phyloP scores from a whole-genome alignment of 1,140 invertebrate species.

The Agrypnia vestita region DNA sequence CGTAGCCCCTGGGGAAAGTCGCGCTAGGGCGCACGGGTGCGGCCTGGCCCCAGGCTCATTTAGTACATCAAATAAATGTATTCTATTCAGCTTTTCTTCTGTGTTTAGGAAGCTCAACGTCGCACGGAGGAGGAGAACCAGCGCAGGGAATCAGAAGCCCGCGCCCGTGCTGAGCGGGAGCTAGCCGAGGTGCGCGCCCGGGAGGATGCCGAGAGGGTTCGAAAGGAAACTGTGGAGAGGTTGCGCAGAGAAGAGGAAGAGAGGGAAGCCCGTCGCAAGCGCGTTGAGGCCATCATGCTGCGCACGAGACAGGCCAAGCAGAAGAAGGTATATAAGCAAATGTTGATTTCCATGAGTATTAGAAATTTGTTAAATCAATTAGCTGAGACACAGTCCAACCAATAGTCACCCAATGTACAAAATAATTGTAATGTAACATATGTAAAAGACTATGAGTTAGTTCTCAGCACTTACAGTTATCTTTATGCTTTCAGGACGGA shows the following conservation, averaged over 20 bases:
- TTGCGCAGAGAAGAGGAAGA: conserved; percentile 87
- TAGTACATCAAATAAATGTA: too few relatives aligned
- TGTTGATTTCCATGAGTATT: too few relatives aligned
- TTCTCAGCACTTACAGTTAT: not conserved
- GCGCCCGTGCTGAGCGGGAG: conserved; percentile 82
- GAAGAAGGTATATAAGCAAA: conserved; percentile 44
- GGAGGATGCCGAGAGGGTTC: conserved; percentile 86
- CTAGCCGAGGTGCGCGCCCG: conserved; percentile 83
- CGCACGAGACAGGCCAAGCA: conserved; percentile 78
- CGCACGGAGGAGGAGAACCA: conserved; percentile 77
- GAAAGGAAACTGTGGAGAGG: conserved; percentile 82
- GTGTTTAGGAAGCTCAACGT: conserved; percentile 73
- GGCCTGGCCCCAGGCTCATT: too few relatives aligned
- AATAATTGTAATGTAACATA: too few relatives aligned
- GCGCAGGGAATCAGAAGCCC: conserved; percentile 78
- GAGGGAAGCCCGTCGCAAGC: conserved; percentile 81
- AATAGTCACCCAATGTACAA: too few relatives aligned
- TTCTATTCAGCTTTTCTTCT: too few relatives aligned
- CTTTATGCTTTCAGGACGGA: conserved; percentile 51
- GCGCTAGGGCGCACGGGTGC: too few relatives aligned
- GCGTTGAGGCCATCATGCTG: conserved; percentile 89
- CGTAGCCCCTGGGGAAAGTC: too few relatives aligned
- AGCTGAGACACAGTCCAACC: too few relatives aligned
- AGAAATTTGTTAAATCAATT: too few relatives aligned
- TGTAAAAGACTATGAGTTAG: too few relatives aligned